phyloP scores from a whole-genome alignment of 2,888 invertebrate species.

The Beris chalybata region DNA sequence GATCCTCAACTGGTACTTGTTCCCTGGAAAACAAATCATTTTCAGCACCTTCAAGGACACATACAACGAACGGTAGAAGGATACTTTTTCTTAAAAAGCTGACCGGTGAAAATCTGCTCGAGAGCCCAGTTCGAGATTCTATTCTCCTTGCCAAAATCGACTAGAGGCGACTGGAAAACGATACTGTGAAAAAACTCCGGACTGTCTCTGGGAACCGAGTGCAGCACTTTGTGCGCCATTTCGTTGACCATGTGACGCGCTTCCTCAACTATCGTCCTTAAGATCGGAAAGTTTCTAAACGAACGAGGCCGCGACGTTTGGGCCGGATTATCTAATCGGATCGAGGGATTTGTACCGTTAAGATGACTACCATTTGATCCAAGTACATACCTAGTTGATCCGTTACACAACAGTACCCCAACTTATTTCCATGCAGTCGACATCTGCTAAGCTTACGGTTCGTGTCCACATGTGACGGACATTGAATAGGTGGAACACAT shows the following conservation, averaged over 20 bases:
- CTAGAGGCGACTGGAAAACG: constrained; percentile 50
- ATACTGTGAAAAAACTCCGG: constrained; percentile 54
- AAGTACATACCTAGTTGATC: constrained; percentile 56
- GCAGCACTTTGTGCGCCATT: constrained; percentile 51
- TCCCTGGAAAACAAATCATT: constrained; percentile 41
- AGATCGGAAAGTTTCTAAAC: not conserved
- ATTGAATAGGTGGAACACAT: constrained; percentile 68
- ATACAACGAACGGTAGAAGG: constrained; percentile 17
- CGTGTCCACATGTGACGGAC: constrained; percentile 64
- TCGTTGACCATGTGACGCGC: constrained; percentile 52
- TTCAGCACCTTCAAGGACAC: not conserved
- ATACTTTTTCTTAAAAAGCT: constrained; percentile 58
- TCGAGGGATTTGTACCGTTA: not conserved
- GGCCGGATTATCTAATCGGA: not conserved
- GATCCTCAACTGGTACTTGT: constrained; percentile 39
- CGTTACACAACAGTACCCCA: constrained; percentile 66
- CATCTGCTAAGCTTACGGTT: constrained; percentile 58
- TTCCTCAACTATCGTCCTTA: constrained; percentile 46
- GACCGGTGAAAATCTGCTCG: constrained; percentile 59
- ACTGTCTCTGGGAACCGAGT: constrained; percentile 50
- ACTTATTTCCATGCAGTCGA: constrained; percentile 56
- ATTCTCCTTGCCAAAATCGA: constrained; percentile 55
- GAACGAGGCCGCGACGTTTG: constrained; percentile 20
- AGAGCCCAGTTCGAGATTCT: constrained; percentile 57
- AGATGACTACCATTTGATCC: not conserved